Evolutionary conservation across 2,888 invertebrate genomes (phyloP), one percentile per base, ranked within the genome.

Genomic region (Gasteruption jaculator): DNA sequence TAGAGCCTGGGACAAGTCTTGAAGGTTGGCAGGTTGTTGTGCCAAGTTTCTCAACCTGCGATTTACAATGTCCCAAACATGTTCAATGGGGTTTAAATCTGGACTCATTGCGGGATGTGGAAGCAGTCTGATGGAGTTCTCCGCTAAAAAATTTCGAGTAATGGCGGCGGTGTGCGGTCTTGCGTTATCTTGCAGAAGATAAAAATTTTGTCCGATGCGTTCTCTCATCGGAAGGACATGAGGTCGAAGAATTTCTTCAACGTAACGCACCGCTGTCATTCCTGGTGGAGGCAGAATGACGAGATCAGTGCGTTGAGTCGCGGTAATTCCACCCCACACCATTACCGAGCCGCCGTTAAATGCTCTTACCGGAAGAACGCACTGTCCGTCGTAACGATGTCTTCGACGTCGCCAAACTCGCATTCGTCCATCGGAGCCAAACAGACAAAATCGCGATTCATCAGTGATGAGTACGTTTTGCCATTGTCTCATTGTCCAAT

Each of bases 181-280:
- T 19, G 46, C 46, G 26, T 48, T 51, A 34, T 48, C 46, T n/a
- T 47, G 50, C 46, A 46, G 42, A 2, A 46, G 29, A 19, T 45
- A 37, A 20, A 48, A 45, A 3, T 22, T n/a, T n/a, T n/a, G 18
- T 29, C 46, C 34, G 11, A 27, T 18, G 7, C 25, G 24, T 15
- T 32, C 29, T 30, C 41, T 26, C 4, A 12, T n/a, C 7, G 35
- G 39, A 16, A 49, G 18, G 12, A 46, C 43, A 18, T 27, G n/a
- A n/a, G 43, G 39, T 19, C 26, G 11, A n/a, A 46, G 26, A 43
- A 46, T 38, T 26, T 41, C 26, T 11, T 44, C n/a, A 7, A 43
- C 22, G 20, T 43, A 20, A 18, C 45, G 37, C 8, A 48, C 41
- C 16, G 45, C 18, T 7, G 38, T 38, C 19, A 41, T 47, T 21